Conservation (phyloP, 2,888 invertebrate species). For the Antheraea yamamai region DNA sequence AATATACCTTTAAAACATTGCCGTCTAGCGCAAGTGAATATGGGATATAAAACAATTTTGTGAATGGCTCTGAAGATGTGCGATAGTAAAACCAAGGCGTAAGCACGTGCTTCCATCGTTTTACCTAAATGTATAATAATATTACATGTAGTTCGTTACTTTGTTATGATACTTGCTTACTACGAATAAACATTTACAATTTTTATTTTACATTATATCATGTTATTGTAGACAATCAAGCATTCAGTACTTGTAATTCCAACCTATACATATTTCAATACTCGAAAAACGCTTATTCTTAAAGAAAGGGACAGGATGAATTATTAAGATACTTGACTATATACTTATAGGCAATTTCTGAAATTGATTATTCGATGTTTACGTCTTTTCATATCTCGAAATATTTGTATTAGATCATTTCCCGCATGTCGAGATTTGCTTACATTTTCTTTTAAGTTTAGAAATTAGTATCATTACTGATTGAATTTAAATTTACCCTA, state of each 20-base stretch:
- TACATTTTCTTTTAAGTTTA: too few species aligned
- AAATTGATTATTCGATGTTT: too few species aligned
- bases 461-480: too few species aligned
- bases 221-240: not conserved
- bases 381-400: too few species aligned
- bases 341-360: too few species aligned
- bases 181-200: not conserved
- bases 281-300: not conserved
- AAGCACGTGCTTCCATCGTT: constrained; percentile 57
- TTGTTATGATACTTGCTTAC: not conserved
- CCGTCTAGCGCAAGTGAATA: constrained; percentile 7
- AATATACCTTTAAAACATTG: constrained; percentile 28
- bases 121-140: constrained; percentile 1
- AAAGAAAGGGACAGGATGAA: not conserved
- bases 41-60: constrained; percentile 54
- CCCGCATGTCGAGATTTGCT: too few species aligned
- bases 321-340: not conserved
- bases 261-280: not conserved
- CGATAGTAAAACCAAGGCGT: constrained; percentile 69
- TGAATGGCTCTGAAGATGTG: constrained; percentile 61
- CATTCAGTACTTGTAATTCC: not conserved
- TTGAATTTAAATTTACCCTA: too few species aligned
- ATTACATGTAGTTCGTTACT: not conserved
- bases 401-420: too few species aligned
- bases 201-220: not conserved